Conservation (phyloP, 2,797 vertebrate species). For the Pangasius djambal region DNA sequence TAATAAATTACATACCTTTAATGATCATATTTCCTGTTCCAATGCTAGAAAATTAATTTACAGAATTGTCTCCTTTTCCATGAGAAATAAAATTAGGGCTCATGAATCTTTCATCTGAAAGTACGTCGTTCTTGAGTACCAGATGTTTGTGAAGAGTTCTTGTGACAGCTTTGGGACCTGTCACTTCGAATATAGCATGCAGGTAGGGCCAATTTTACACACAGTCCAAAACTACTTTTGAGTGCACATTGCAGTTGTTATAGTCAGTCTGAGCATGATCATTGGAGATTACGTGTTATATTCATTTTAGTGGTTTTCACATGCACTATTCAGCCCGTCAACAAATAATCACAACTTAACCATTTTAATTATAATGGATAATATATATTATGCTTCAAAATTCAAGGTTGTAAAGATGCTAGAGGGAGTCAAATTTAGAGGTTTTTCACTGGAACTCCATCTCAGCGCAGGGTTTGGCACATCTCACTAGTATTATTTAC, state of each 20-base stretch:
- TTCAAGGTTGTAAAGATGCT: constrained; percentile 14
- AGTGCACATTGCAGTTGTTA: background rate
- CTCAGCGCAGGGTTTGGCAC: constrained; percentile 44
- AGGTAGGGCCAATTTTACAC: background rate
- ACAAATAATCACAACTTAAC: constrained; percentile 1
- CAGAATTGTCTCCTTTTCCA: background rate
- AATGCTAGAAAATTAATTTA: background rate
- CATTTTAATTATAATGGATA: background rate
- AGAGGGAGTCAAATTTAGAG: constrained; percentile 29
- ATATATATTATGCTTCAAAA: constrained; percentile 7
- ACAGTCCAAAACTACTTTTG: background rate
- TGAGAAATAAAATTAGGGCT: background rate
- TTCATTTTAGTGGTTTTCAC: constrained; percentile 1
- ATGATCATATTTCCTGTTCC: background rate
- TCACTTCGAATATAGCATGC: background rate
- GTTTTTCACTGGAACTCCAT: constrained; percentile 37
- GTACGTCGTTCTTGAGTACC: background rate
- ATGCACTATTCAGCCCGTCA: background rate
- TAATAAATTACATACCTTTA: background rate
- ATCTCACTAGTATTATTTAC: constrained; percentile 57
- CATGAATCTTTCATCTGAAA: background rate
- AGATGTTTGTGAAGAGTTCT: background rate
- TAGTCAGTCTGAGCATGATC: background rate
- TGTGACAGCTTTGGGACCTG: background rate
- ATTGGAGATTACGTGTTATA: background rate